These are phyloP conservation scores for Pristionchus pacificus DNA, from an alignment of 1,140 invertebrate genomes.

Conservation along the genomic window DNA sequence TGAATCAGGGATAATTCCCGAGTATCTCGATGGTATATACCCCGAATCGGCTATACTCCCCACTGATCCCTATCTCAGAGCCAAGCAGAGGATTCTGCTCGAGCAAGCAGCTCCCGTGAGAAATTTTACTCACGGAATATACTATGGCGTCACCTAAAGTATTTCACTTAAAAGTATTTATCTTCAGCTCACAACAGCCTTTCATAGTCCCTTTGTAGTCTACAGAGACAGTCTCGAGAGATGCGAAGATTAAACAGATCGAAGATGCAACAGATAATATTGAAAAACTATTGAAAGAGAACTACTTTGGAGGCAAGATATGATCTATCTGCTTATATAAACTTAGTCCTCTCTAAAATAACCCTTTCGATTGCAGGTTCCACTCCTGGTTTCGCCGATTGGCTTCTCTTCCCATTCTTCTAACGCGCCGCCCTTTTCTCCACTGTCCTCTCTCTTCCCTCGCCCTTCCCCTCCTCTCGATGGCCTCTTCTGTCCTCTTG, in stretches of 20 bases:
- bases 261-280: conserved; percentile 15
- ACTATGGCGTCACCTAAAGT: not conserved
- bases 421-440: not conserved
- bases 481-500: conserved; percentile 12
- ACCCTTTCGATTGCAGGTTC: conserved; percentile 12
- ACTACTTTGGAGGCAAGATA: conserved; percentile 18
- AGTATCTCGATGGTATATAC: conserved; percentile 27
- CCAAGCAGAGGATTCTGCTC: conserved; percentile 20
- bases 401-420: conserved; percentile 11
- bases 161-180: not conserved
- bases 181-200: not conserved
- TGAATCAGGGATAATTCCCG: conserved; percentile 22
- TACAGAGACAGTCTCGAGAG: not conserved
- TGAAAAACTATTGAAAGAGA: conserved; percentile 16
- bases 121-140: not conserved
- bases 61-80: conserved; percentile 20
- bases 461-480: not conserved
- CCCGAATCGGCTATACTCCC: conserved; percentile 29
- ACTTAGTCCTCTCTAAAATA: conserved; percentile 1
- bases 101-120: conserved; percentile 5
- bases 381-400: conserved; percentile 9
- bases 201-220: not conserved
- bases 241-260: conserved; percentile 14
- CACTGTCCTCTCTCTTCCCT: not conserved
- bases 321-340: not conserved